Evolutionary conservation across 2,888 invertebrate species (phyloP).

Genomic region (Eristalis intricaria): DNA sequence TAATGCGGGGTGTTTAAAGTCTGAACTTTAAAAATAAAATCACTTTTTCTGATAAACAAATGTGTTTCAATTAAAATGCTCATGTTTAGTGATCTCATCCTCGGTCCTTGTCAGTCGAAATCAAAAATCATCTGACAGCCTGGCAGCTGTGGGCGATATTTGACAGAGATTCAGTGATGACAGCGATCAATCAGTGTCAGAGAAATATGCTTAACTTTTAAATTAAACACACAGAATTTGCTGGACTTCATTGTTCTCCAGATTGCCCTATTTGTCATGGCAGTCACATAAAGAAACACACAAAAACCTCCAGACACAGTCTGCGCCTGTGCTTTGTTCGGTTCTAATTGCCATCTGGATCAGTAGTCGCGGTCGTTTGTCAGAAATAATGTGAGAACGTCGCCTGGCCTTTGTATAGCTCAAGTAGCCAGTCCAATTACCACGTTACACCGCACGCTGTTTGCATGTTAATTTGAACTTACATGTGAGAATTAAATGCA

Average conservation of each 20-base stretch:
- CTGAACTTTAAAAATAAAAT: background rate
- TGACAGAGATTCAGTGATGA: conserved; percentile 19
- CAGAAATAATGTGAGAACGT: background rate
- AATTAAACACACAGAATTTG: background rate
- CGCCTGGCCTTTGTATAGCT: background rate
- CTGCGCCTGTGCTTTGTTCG: background rate
- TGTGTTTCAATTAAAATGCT: conserved; percentile 20
- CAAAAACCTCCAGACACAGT: background rate
- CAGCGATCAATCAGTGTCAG: conserved; percentile 27
- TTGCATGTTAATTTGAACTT: background rate
- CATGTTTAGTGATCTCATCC: background rate
- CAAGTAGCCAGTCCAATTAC: background rate
- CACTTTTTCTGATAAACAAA: conserved; percentile 14
- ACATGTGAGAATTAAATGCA: background rate
- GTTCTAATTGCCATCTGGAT: background rate
- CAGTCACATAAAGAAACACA: background rate
- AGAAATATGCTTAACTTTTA: background rate
- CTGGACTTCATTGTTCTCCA: background rate
- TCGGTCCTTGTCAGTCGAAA: background rate
- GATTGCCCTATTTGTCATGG: background rate
- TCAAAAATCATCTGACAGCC: conserved; percentile 9
- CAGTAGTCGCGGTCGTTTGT: background rate
- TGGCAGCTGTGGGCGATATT: background rate
- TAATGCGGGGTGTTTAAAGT: background rate
- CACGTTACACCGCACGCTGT: conserved; percentile 1